Evolutionary conservation across 2,888 invertebrate genomes (phyloP), one percentile per base, ranked within the genome.

Genomic region (Drosophila hamatofila): DNA sequence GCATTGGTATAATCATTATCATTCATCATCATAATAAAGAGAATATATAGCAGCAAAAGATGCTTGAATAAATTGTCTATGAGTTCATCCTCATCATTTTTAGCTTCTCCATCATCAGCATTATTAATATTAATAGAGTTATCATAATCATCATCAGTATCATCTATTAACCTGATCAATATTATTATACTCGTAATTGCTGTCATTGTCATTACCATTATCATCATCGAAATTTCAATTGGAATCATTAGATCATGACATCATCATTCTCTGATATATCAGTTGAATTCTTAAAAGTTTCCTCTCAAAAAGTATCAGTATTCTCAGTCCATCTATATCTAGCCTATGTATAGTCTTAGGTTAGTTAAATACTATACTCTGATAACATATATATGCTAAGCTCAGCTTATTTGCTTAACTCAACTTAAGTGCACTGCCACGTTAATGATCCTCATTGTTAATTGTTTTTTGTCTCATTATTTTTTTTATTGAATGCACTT

Each of bases 401-500:
- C 11, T 9, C 30, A 30, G 9, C 9, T 30, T 16, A n/a, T 27
- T 48, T 27, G 46, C 27, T 11, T 25, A 46, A 11, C 25, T 11
- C 0, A 30, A 9, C 27, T 27, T 2, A 27, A 27, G 48, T 27
- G 48, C n/a, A n/a, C 8, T 14, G 14, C 8, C 44, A 30, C 30
- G 12, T 12, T 18, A 49, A 30, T 49, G 48, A 30, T 48, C 11
- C n/a, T 4, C 27, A 48, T 5, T 27, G 27, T 12, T 27, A 48
- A 48, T 30, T 18, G 18, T 8, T 49, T 49, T 49, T 30, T 7
- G 49, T 49, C 30, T 30, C 49, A 49, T 49, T 30, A 49, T 18
- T 14, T 18, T 30, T 30, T 37, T 52, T 42, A 44, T 58, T 62
- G 35, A 39, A 37, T 59, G 33, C 55, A 74, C 30, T 62, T 51